These are phyloP conservation scores for mouse (Mus musculus) DNA, from an alignment of 2,113 vertebrate genomes.

Conservation along the genomic window DNA sequence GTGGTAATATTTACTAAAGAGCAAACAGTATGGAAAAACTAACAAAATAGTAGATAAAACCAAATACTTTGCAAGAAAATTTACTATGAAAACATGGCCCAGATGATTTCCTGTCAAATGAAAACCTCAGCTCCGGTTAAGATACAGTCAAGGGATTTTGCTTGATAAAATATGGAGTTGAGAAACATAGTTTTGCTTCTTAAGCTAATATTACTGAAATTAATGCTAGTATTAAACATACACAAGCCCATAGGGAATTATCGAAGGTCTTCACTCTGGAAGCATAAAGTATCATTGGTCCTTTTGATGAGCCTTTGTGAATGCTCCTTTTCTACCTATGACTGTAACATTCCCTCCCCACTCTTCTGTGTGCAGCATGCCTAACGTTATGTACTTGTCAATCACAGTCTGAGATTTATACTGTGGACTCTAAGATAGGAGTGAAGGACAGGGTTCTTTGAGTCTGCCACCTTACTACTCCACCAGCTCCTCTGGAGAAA, in stretches of 20 bases:
- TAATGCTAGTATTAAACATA: not conserved
- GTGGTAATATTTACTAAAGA: not conserved
- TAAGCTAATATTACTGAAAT: not conserved
- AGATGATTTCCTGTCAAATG: not conserved
- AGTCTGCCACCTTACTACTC: not conserved
- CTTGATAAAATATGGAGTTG: not conserved
- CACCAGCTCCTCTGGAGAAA: not conserved
- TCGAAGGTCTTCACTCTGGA: not conserved
- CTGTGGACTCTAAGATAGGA: not conserved
- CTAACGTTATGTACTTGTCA: not conserved
- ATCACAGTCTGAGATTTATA: not conserved
- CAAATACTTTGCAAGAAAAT: not conserved
- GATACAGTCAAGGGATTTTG: not conserved
- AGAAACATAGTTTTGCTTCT: not conserved
- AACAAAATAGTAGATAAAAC: not conserved
- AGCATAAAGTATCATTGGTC: rapidly evolving
- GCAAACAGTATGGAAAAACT: slow-evolving; percentile 11
- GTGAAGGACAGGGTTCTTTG: not conserved
- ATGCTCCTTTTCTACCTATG: not conserved
- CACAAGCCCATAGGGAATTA: not conserved
- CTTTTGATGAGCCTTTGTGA: rapidly evolving
- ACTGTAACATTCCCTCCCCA: not conserved
- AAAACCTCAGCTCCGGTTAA: not conserved
- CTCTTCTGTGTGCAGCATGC: rapidly evolving
- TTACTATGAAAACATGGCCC: not conserved